These are phyloP conservation scores for Geococcyx californianus DNA, from an alignment of 2,113 vertebrate genomes.

Conservation along the genomic window DNA sequence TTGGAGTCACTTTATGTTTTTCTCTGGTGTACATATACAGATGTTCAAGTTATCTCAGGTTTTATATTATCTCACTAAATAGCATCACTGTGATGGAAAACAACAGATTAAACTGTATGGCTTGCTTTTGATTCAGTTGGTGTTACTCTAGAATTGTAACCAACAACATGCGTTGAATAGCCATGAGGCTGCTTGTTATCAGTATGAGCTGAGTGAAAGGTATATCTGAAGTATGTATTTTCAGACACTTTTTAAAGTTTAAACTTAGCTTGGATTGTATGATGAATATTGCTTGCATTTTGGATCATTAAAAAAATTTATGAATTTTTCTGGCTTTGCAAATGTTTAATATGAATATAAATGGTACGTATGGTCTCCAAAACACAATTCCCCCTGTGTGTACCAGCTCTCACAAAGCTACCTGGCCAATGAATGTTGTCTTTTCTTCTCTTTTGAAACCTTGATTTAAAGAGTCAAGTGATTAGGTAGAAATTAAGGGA, in stretches of 20 bases:
- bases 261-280: not conserved
- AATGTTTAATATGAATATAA: not conserved
- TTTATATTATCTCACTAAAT: not conserved
- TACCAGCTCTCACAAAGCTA: not conserved
- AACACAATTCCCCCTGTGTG: not conserved
- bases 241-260: not conserved
- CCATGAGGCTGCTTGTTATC: fast-evolving
- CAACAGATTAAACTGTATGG: not conserved
- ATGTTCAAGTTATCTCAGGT: not conserved
- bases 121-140: not conserved
- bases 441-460: not conserved
- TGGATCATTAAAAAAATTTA: not conserved
- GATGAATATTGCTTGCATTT: not conserved
- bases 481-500: not conserved
- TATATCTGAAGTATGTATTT: not conserved
- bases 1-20: not conserved
- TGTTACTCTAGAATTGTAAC: not conserved
- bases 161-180: not conserved
- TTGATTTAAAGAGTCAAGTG: not conserved
- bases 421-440: not conserved
- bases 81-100: not conserved
- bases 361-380: not conserved
- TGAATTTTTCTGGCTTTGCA: not conserved
- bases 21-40: not conserved
- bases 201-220: not conserved